phyloP scores from a whole-genome alignment of 2,797 vertebrate species.

The Sternotherus odoratus region DNA sequence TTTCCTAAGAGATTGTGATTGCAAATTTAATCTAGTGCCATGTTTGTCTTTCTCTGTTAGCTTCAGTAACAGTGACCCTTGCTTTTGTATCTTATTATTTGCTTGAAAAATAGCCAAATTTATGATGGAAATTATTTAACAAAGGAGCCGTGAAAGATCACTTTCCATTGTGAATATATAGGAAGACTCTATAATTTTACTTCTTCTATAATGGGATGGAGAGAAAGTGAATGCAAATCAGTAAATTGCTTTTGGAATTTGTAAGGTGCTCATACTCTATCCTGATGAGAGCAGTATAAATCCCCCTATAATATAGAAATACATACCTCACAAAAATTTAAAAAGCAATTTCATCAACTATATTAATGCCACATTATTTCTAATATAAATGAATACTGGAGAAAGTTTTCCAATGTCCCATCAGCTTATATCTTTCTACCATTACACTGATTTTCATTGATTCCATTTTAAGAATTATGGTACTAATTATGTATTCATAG shows the following conservation, averaged over 20 bases:
- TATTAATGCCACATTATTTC: not conserved
- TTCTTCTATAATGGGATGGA: not conserved
- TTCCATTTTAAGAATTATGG: constrained; percentile 21
- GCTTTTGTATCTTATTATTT: not conserved
- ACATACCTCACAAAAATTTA: not conserved
- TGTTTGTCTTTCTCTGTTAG: not conserved
- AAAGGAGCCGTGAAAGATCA: not conserved
- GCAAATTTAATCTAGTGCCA: not conserved
- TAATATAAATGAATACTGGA: constrained; percentile 24
- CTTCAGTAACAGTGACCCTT: not conserved
- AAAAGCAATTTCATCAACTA: not conserved
- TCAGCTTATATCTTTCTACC: constrained; percentile 38
- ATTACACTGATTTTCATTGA: constrained; percentile 36
- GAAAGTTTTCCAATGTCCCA: constrained; percentile 21
- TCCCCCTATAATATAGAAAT: not conserved
- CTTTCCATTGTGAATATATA: not conserved
- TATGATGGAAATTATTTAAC: not conserved
- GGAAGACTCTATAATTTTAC: not conserved
- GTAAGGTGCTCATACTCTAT: not conserved
- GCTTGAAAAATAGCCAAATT: not conserved
- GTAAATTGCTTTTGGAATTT: not conserved
- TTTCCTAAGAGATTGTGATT: not conserved
- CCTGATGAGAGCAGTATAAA: not conserved
- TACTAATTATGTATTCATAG: constrained; percentile 55
- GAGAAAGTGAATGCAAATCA: not conserved